Base-by-base conservation (phyloP, 2,113 vertebrate genomes). In the Spea multiplicata region DNA sequence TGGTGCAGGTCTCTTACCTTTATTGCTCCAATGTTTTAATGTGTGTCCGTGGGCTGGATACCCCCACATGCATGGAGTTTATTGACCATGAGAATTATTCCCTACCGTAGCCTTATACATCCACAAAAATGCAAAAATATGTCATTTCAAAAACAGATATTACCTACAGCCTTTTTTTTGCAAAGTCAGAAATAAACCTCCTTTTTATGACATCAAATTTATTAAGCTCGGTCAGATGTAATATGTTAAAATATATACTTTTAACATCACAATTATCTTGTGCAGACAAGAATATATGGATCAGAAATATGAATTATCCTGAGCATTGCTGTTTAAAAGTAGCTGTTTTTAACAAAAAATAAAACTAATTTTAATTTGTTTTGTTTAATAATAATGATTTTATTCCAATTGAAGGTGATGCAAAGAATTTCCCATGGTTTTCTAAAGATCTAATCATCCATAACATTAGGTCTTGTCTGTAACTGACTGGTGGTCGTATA, bases 391-490 rank as follows among this genome's bases (percentile, higher is more conserved):
- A 3, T 47, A 83, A 45, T 0, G 44, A 14, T 5, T 74, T 57
- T 13, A 75, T 82, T 53, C 3, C 57, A 79, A 14, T 14, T 2
- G 3, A 0, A 45, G 75, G 57, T 48, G 45, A 84, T 75, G 61
- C 68, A 81, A 78, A 68, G 76, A 84, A 70, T 83, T 81, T 84
- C 68, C 85, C 76, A 82, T 81, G 8, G 3, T 74, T 84, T 65
- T 71, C 17, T 30, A 81, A 71, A 83, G 76, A 82, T 74, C 55
- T 88, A 88, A 86, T 85, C 72, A 88, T 81, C 83, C 82, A 66
- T 82, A 89, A 84, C 74, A 86, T 49, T 72, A 74, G 69, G 62
- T 75, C 82, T 30, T 86, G 82, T 87, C 83, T 86, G 77, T 84
- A 84, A 74, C 78, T 86, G 82, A 81, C 79, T 82, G 84, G 82